phyloP scores from a whole-genome alignment of 1,140 invertebrate genomes.

The Orussus abietinus region DNA sequence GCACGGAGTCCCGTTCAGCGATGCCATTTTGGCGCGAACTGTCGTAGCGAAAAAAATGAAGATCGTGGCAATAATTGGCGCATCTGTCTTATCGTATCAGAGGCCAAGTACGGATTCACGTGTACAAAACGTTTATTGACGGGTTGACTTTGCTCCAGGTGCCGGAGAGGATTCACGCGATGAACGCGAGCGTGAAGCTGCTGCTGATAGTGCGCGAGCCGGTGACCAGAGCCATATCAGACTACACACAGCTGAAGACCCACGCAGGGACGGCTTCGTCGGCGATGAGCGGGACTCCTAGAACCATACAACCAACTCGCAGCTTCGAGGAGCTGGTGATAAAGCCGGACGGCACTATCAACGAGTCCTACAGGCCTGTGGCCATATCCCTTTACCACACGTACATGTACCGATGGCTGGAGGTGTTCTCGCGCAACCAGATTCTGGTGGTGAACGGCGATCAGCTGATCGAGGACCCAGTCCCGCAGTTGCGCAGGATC shows the following conservation, averaged over 20 bases:
- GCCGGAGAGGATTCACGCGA: constrained; percentile 81
- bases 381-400: constrained; percentile 83
- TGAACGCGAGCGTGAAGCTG: constrained; percentile 90
- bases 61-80: too few species aligned
- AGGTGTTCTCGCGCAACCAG: constrained; percentile 84
- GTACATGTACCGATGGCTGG: constrained; percentile 78
- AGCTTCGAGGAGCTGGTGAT: constrained; percentile 80
- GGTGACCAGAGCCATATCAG: constrained; percentile 91
- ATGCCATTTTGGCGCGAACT: too few species aligned
- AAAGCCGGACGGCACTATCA: constrained; percentile 74
- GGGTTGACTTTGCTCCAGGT: constrained; percentile 60
- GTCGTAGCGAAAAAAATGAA: too few species aligned
- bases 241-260: constrained; percentile 85
- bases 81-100: too few species aligned
- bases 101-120: too few species aligned
- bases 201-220: constrained; percentile 94
- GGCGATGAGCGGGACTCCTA: constrained; percentile 35
- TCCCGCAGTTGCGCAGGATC: constrained; percentile 82
- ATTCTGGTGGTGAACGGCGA: constrained; percentile 95
- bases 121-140: too few species aligned
- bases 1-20: too few species aligned
- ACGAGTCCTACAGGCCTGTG: constrained; percentile 75
- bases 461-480: constrained; percentile 90
- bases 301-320: constrained; percentile 37
- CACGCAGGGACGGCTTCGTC: constrained; percentile 66